Evolutionary conservation across 1,140 invertebrate species (phyloP).

Genomic region (Hypothenemus hampei): DNA sequence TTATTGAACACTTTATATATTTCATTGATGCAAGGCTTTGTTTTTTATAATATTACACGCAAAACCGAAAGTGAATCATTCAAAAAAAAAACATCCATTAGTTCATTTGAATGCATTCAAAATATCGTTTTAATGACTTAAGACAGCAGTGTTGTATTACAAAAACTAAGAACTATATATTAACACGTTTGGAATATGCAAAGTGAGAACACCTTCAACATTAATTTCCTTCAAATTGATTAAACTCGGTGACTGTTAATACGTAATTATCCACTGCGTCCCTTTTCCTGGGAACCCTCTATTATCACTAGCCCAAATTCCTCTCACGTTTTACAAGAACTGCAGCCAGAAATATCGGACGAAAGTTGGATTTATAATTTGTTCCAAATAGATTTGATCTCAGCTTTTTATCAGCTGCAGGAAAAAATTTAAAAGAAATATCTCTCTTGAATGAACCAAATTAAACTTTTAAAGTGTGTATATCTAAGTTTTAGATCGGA

Average conservation of each 20-base stretch:
- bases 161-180: neutral
- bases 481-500: too few relatives aligned
- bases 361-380: constrained; percentile 13
- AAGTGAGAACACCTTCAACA: constrained; percentile 3
- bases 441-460: neutral
- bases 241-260: constrained; percentile 18
- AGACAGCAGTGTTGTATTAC: too few relatives aligned
- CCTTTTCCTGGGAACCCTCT: constrained; percentile 12
- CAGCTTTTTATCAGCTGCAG: neutral
- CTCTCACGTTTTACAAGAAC: constrained; percentile 19
- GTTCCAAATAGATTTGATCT: constrained; percentile 1
- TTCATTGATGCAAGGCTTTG: too few relatives aligned
- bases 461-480: neutral
- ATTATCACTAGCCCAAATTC: constrained; percentile 7
- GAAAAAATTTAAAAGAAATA: neutral
- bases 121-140: too few relatives aligned
- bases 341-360: constrained; percentile 10
- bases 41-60: too few relatives aligned
- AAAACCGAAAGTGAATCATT: too few relatives aligned
- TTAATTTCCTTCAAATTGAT: constrained; percentile 10
- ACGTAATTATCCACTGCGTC: constrained; percentile 12
- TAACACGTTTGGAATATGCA: neutral
- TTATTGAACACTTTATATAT: too few relatives aligned
- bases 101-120: too few relatives aligned
- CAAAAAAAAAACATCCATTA: too few relatives aligned